A percentile compares a stretch with the other conserved stretches of the same genome.
Conservation (phyloP, 2,113 vertebrate species). For the Panthera tigris region DNA sequence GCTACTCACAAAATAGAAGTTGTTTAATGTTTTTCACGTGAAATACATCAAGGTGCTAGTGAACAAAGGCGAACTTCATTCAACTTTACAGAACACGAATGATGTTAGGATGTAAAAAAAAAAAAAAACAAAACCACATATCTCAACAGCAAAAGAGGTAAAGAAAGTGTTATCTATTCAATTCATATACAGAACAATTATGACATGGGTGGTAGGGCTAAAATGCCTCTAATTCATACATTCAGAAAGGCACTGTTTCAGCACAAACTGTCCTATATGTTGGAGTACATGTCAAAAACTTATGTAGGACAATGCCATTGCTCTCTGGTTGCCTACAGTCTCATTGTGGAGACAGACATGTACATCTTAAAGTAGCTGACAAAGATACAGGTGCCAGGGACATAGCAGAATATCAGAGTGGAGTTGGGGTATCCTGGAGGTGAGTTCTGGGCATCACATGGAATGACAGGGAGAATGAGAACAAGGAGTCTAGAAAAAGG, state of each 20-base stretch:
- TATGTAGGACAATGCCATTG: not conserved
- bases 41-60: not conserved
- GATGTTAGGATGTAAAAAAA: not conserved
- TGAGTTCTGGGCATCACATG: not conserved
- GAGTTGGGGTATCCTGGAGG: not conserved
- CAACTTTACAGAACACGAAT: not conserved
- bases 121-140: not conserved
- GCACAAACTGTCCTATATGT: not conserved
- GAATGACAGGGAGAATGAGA: not conserved
- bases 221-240: not conserved
- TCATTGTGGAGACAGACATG: not conserved
- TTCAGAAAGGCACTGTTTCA: not conserved
- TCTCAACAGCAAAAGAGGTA: not conserved
- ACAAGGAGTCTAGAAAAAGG: not conserved
- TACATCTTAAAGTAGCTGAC: not conserved
- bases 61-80: not conserved
- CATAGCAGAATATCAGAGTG: not conserved
- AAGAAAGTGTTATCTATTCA: not conserved
- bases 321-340: not conserved
- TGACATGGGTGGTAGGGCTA: not conserved
- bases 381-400: not conserved
- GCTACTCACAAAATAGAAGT: not conserved
- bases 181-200: not conserved
- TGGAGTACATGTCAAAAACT: not conserved
- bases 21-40: not conserved